A percentile compares a stretch with the other conserved stretches of the same genome.
phyloP scores from a whole-genome alignment of 2,797 vertebrate species.

The Tapera naevia region DNA sequence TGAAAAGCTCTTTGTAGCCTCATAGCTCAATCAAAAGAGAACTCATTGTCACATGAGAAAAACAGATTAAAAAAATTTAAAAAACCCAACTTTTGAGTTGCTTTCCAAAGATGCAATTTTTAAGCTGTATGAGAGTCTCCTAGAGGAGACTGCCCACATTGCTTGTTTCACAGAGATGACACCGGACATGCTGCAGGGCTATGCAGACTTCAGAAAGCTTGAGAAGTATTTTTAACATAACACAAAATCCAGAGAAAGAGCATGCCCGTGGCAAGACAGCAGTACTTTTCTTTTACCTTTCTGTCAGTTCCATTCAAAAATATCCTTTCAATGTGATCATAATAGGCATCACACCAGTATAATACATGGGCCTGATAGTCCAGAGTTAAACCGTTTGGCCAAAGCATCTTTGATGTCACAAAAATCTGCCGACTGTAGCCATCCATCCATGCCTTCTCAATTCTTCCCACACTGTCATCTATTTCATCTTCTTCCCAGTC shows the following conservation, averaged over 20 bases:
- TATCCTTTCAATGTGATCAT: constrained; percentile 97
- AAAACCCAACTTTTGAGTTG: not conserved
- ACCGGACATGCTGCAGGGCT: not conserved
- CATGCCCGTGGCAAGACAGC: constrained; percentile 38
- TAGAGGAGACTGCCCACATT: not conserved
- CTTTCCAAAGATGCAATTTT: constrained; percentile 5
- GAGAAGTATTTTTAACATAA: constrained; percentile 42
- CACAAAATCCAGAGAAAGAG: constrained; percentile 23
- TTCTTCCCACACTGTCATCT: constrained; percentile 95
- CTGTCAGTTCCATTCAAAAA: constrained; percentile 93
- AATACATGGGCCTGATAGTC: constrained; percentile 86
- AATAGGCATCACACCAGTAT: constrained; percentile 99
- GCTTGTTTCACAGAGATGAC: not conserved
- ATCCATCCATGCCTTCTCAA: constrained; percentile 98
- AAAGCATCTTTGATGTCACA: constrained; percentile 97
- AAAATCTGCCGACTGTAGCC: constrained; percentile 91
- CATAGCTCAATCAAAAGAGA: not conserved
- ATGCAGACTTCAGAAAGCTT: constrained; percentile 25
- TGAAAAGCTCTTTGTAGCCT: not conserved
- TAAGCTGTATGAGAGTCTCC: not conserved
- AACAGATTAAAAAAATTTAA: not conserved
- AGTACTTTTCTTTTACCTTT: constrained; percentile 82
- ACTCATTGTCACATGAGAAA: not conserved
- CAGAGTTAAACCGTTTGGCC: constrained; percentile 97
- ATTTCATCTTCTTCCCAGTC: constrained; percentile 99